phyloP scores from a whole-genome alignment of 2,113 vertebrate genomes.

The Bos taurus region ARS-UCD2.0 NC_037349.1:4975001-4975500 shows the following conservation, averaged over 20 bases:
- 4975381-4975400: neutral
- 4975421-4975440: neutral
- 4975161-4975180: neutral
- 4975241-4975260: neutral
- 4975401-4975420: neutral
- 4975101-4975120: neutral
- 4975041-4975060: neutral
- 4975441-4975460: neutral
- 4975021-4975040: neutral
- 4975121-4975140: neutral
- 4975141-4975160: neutral
- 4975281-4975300: neutral
- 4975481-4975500: neutral
- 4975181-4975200: neutral
- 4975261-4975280: neutral
- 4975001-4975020: neutral
- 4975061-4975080: neutral
- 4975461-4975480: neutral
- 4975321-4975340: neutral
- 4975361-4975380: neutral
- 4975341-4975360: neutral
- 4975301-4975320: neutral
- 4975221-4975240: neutral
- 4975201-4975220: neutral
- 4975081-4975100: neutral